Percentiles rank a stretch among this genome's conserved stretches.
Evolutionary conservation across 2,797 vertebrate species (phyloP).

Genomic region (Apogon hyalosoma): DNA sequence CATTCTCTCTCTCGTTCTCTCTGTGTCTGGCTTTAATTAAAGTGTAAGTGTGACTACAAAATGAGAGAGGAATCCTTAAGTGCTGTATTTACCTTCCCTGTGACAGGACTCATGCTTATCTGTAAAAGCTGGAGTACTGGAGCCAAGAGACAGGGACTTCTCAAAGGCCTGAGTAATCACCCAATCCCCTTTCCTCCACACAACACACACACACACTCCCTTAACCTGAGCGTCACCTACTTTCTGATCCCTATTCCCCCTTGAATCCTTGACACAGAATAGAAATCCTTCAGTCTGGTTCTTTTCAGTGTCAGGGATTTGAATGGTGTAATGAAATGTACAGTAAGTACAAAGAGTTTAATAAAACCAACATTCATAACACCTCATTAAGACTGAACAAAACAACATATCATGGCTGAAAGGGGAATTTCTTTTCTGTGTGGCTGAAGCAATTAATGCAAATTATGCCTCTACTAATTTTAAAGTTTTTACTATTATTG

Average conservation of each 20-base stretch:
- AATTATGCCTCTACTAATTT: constrained; percentile 39
- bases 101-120: constrained; percentile 78
- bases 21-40: constrained; percentile 81
- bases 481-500: constrained; percentile 18
- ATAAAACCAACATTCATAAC: constrained; percentile 21
- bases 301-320: constrained; percentile 20
- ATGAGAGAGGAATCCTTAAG: constrained; percentile 86
- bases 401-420: constrained; percentile 24
- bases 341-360: constrained; percentile 35
- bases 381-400: constrained; percentile 45
- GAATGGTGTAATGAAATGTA: constrained; percentile 39
- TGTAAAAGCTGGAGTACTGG: constrained; percentile 51
- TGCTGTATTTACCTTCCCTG: constrained; percentile 80
- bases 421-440: constrained; percentile 34
- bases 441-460: constrained; percentile 25
- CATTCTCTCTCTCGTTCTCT: constrained; percentile 51
- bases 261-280: constrained; percentile 23
- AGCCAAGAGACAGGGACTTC: constrained; percentile 67
- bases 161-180: constrained; percentile 73
- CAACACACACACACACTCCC: constrained; percentile 11
- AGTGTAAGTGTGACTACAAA: constrained; percentile 82
- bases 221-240: constrained; percentile 36
- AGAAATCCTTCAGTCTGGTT: constrained; percentile 27
- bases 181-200: constrained; percentile 27
- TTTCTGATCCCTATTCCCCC: constrained; percentile 26